Conservation (phyloP, 2,797 vertebrate species). For the Falco berigora region DNA sequence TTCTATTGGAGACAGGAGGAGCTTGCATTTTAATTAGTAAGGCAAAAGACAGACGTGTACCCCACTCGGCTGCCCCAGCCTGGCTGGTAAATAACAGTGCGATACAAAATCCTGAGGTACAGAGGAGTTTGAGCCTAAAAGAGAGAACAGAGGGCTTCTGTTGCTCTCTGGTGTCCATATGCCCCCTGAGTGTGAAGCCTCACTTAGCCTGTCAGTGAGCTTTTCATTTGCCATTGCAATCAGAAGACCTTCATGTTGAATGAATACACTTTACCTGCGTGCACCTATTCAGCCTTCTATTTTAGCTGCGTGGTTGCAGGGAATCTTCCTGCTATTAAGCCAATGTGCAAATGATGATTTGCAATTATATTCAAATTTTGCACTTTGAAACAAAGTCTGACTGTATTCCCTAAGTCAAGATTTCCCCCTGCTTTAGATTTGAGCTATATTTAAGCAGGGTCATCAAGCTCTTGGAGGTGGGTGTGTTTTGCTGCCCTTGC, state of each 20-base stretch:
- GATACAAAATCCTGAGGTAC: neutral
- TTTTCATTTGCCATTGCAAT: neutral
- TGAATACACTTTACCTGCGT: neutral
- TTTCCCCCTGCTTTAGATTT: neutral
- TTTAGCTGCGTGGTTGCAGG: neutral
- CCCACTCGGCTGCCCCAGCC: neutral
- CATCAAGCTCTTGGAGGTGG: neutral
- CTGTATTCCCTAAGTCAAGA: neutral
- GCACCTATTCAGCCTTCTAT: neutral
- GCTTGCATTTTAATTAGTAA: neutral
- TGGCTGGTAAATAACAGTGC: neutral
- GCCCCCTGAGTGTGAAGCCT: neutral
- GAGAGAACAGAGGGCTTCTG: neutral
- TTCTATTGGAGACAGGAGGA: neutral
- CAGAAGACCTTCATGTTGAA: neutral
- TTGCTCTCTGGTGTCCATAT: neutral
- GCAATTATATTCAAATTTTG: neutral
- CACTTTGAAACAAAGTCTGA: neutral
- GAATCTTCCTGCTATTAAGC: neutral
- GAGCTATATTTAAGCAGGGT: neutral
- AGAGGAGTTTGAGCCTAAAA: neutral
- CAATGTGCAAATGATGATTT: neutral
- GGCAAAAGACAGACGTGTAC: neutral
- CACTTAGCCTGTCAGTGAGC: neutral
- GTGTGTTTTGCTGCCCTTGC: neutral